A percentile compares a stretch with the other conserved stretches of the same genome.
Conservation (phyloP, 2,888 invertebrate genomes). For the Pachydiplax longipennis region DNA sequence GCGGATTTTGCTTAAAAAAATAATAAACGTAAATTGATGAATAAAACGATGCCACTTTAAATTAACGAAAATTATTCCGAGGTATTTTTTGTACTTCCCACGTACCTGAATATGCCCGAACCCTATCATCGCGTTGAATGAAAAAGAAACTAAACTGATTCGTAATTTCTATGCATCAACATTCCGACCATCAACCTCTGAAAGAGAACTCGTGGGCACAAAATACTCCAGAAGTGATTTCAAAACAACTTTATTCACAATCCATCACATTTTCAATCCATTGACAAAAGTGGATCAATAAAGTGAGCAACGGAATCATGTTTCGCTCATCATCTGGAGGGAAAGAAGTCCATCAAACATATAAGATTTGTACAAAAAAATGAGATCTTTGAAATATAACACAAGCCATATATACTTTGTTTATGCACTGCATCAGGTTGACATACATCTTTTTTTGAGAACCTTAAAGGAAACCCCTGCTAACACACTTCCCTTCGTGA, state of each 20-base stretch:
- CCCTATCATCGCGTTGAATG: no score
- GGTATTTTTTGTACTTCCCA: no score
- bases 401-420: neutral
- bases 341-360: constrained; percentile 24
- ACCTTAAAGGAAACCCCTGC: neutral
- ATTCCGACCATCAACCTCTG: no score
- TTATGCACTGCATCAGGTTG: neutral
- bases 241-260: constrained; percentile 44
- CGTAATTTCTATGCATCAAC: no score
- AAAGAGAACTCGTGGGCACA: neutral
- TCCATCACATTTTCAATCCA: constrained; percentile 44
- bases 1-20: no score
- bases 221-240: neutral
- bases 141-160: no score
- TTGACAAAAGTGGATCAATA: constrained; percentile 31
- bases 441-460: neutral
- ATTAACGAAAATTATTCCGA: no score
- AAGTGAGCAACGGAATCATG: constrained; percentile 32
- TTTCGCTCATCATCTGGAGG: constrained; percentile 27
- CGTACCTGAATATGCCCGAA: no score
- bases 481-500: neutral
- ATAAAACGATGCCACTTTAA: no score
- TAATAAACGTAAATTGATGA: no score
- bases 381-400: constrained; percentile 20
- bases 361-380: constrained; percentile 38